phyloP scores from a whole-genome alignment of 2,113 vertebrate species.

The Stomatorhinus ivindoensis region DNA sequence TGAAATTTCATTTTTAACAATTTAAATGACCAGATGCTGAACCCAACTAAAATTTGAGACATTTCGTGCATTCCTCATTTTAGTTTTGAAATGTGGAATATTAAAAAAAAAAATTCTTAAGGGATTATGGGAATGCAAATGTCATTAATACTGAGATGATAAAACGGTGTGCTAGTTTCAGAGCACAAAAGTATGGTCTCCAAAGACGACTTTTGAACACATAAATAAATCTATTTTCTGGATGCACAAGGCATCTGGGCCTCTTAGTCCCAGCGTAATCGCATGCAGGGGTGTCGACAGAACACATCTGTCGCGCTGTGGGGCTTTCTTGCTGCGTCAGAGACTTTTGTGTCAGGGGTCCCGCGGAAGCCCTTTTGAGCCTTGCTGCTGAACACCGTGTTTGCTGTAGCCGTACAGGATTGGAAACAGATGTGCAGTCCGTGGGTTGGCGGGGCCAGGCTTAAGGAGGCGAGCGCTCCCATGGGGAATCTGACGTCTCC shows the following conservation, averaged over 20 bases:
- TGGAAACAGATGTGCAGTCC: constrained; percentile 14
- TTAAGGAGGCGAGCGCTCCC: neutral
- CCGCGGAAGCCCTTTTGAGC: neutral
- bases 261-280: neutral
- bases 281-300: neutral
- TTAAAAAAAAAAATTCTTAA: neutral
- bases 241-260: neutral
- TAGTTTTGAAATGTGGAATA: neutral
- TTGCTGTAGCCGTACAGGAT: neutral
- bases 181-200: neutral
- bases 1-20: neutral
- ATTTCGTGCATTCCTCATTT: neutral
- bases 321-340: neutral
- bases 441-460: neutral
- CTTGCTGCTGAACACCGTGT: neutral
- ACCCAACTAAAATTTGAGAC: neutral
- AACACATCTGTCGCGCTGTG: neutral
- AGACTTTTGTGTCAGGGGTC: neutral
- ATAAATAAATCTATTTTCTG: neutral
- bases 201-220: neutral
- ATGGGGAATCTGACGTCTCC: neutral
- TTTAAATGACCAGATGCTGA: neutral
- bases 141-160: neutral
- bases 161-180: neutral
- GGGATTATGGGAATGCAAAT: neutral